Percentiles rank a stretch among this genome's conserved stretches.
Conservation (phyloP, 2,113 vertebrate species). For the Hystrix brachyura region DNA sequence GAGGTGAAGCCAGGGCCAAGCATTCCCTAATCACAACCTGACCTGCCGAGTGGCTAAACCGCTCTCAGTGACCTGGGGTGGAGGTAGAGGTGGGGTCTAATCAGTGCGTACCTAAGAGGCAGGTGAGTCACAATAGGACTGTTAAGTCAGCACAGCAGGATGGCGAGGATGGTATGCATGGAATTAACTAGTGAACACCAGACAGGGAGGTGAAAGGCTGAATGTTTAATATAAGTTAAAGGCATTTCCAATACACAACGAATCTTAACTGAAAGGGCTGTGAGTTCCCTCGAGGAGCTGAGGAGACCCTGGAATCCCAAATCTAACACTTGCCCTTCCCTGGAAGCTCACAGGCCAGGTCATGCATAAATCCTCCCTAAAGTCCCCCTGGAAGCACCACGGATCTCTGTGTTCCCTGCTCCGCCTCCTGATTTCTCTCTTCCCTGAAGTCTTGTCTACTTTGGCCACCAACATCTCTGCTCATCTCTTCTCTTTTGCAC, state of each 20-base stretch:
- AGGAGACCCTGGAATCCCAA: background rate
- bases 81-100: background rate
- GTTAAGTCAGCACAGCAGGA: background rate
- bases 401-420: background rate
- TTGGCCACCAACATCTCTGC: background rate
- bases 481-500: background rate
- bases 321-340: background rate
- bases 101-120: background rate
- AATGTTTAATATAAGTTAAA: constrained; percentile 2
- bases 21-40: background rate
- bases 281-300: background rate
- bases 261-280: background rate
- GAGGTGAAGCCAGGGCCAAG: background rate
- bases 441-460: background rate
- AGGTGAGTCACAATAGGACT: background rate
- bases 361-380: background rate
- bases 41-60: background rate
- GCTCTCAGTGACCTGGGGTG: background rate
- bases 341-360: background rate
- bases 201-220: background rate
- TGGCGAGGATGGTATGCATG: background rate
- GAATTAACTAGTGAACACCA: background rate
- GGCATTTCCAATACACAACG: background rate
- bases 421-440: background rate
- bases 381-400: background rate